phyloP scores from a whole-genome alignment of 2,797 vertebrate species.

The Schizopygopsis pylzovi region DNA sequence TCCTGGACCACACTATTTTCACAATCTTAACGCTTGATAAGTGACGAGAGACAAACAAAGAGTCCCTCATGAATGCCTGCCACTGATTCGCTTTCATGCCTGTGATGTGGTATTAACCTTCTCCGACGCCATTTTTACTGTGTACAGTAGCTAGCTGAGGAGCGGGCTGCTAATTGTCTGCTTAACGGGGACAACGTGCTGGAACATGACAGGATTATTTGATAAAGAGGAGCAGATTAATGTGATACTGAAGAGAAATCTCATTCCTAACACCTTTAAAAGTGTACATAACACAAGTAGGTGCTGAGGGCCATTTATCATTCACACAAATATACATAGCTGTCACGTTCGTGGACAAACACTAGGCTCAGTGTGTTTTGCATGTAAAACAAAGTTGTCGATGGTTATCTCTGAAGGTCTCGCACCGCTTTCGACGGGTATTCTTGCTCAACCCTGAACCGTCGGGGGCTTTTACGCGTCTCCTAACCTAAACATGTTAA shows the following conservation, averaged over 20 bases:
- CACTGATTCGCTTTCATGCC: constrained; percentile 70
- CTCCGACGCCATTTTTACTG: constrained; percentile 69
- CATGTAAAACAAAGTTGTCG: constrained; percentile 62
- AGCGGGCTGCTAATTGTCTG: constrained; percentile 79
- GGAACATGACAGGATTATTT: constrained; percentile 80
- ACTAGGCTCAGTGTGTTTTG: constrained; percentile 57
- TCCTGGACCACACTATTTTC: constrained; percentile 26
- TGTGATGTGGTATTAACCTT: constrained; percentile 79
- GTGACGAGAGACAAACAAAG: constrained; percentile 34
- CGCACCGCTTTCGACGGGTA: constrained; percentile 52
- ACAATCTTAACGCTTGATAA: constrained; percentile 65
- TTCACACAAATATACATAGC: constrained; percentile 51
- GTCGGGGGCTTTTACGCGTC: constrained; percentile 63
- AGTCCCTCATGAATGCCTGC: constrained; percentile 59
- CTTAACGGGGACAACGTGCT: constrained; percentile 77
- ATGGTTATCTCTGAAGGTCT: constrained; percentile 61
- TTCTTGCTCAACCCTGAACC: constrained; percentile 37
- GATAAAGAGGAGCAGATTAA: constrained; percentile 72
- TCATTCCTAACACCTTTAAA: constrained; percentile 69
- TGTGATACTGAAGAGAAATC: constrained; percentile 69
- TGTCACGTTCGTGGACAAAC: neutral
- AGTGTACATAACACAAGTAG: constrained; percentile 56
- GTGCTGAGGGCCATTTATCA: constrained; percentile 28
- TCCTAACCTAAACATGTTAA: constrained; percentile 78
- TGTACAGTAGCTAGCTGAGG: constrained; percentile 69